Conservation (phyloP, 2,797 vertebrate genomes). For the Tragopan temminckii region DNA sequence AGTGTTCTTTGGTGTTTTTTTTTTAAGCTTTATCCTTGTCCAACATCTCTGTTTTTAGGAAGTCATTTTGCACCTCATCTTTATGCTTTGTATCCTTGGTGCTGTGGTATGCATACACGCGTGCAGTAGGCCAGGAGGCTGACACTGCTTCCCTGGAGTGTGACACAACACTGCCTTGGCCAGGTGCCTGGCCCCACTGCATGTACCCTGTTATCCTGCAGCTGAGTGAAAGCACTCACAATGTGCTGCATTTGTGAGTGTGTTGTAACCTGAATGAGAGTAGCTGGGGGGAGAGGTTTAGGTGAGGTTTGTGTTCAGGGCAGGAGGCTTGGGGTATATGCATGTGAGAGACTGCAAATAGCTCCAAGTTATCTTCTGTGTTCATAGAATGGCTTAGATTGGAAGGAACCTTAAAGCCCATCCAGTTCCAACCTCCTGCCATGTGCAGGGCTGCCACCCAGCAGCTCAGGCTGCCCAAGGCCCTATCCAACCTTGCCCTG, state of each 20-base stretch:
- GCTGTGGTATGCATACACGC: rapidly evolving
- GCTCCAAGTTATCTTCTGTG: background rate
- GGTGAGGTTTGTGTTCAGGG: background rate
- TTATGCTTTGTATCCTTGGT: rapidly evolving
- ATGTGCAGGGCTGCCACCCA: too few species aligned
- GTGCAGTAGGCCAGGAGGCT: background rate
- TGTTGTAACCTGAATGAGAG: background rate
- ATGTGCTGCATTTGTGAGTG: background rate
- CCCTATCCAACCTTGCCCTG: too few species aligned
- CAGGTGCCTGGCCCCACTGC: background rate
- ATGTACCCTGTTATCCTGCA: rapidly evolving
- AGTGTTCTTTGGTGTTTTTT: background rate
- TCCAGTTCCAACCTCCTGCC: too few species aligned
- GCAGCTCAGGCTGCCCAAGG: too few species aligned
- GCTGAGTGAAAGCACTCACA: background rate
- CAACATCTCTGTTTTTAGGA: background rate
- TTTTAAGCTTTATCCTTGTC: background rate
- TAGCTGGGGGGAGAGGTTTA: background rate
- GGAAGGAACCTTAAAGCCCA: too few species aligned
- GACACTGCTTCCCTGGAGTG: background rate
- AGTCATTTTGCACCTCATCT: background rate
- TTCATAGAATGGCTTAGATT: too few species aligned
- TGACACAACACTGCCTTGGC: background rate
- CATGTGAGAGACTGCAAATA: background rate
- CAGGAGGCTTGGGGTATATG: background rate